A percentile compares a stretch with the other conserved stretches of the same genome.
phyloP scores from a whole-genome alignment of 2,113 vertebrate species.

The Agapornis roseicollis region DNA sequence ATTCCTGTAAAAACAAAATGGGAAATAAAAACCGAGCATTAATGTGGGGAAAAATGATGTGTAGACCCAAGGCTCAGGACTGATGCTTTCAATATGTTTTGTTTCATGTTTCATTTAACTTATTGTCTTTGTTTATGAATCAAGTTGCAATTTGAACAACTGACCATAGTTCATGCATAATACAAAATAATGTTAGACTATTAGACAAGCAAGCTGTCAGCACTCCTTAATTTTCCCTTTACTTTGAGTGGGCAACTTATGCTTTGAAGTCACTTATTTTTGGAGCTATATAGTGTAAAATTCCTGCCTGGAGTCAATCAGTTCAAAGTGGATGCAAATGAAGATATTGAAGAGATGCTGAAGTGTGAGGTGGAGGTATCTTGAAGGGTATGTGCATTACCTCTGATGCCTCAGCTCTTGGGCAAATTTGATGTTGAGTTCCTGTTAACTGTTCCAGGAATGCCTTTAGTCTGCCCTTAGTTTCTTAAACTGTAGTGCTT shows the following conservation, averaged over 20 bases:
- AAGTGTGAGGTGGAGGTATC: background rate
- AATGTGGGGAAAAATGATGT: background rate
- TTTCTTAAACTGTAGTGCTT: background rate
- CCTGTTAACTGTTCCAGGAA: background rate
- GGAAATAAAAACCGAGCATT: background rate
- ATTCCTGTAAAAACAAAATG: background rate
- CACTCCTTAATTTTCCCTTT: background rate
- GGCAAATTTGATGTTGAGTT: too few relatives aligned
- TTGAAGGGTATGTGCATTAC: too few relatives aligned
- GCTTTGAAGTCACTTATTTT: background rate
- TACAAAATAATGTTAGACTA: background rate
- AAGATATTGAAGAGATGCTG: background rate
- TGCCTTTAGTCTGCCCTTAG: background rate
- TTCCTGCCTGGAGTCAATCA: background rate
- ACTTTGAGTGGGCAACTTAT: background rate
- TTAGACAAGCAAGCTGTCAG: background rate
- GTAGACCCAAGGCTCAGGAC: background rate
- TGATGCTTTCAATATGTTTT: background rate
- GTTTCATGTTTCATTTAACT: background rate
- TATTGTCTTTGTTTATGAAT: background rate
- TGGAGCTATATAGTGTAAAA: background rate
- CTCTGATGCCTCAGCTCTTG: background rate
- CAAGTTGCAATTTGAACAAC: background rate
- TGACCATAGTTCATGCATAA: background rate
- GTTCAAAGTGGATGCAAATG: background rate